Percentiles rank a stretch among this genome's conserved stretches.
Evolutionary conservation across 2,113 vertebrate genomes (phyloP).

Genomic region (Equus quagga): DNA sequence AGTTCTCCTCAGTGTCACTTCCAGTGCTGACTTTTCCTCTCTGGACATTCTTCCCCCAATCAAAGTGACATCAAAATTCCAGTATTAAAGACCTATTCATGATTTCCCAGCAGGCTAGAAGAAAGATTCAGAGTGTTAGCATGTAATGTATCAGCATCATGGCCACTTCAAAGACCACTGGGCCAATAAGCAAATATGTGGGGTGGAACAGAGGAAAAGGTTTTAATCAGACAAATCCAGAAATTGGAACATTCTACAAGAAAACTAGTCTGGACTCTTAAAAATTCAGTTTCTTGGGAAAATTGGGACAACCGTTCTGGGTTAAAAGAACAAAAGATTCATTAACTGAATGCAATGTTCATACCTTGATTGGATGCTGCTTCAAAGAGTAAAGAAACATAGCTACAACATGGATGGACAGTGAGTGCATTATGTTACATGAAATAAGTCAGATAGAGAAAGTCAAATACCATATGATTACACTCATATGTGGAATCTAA

Average conservation of each 20-base stretch:
- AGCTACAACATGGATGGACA: neutral
- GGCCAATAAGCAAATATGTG: neutral
- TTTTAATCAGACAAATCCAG: neutral
- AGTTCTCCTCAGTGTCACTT: neutral
- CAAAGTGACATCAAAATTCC: neutral
- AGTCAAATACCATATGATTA: too few relatives aligned
- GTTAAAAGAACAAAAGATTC: neutral
- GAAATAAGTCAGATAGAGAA: too few relatives aligned
- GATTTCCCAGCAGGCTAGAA: neutral
- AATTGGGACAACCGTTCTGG: neutral
- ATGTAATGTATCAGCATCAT: neutral
- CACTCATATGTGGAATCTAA: too few relatives aligned
- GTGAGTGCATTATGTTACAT: too few relatives aligned
- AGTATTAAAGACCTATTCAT: neutral
- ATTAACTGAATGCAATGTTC: neutral
- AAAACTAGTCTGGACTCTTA: neutral
- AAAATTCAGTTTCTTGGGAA: neutral
- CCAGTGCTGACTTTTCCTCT: neutral
- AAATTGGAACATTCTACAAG: neutral
- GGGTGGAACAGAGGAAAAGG: neutral
- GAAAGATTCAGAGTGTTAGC: neutral
- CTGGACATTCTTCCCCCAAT: neutral
- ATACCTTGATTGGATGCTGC: neutral
- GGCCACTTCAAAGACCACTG: neutral
- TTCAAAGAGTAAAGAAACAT: constrained; percentile 5